Evolutionary conservation across 2,797 vertebrate species (phyloP).

Genomic region (Zenarchopterus dispar): DNA sequence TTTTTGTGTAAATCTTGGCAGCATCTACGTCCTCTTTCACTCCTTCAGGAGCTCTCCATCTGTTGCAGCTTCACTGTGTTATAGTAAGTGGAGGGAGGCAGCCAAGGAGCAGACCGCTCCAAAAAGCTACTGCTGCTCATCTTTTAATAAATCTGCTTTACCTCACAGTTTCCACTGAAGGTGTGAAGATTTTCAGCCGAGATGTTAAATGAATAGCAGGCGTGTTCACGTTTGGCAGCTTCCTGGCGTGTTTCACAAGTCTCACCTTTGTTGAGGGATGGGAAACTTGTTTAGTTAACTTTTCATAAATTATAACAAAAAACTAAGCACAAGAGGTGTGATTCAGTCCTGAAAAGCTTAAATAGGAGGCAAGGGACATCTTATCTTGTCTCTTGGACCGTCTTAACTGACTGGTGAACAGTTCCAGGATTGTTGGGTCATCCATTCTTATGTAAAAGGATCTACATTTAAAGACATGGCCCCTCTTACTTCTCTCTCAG

Average conservation of each 20-base stretch:
- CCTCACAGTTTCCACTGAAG: conserved; percentile 22
- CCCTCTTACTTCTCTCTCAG: too few relatives aligned
- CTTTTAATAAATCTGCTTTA: conserved; percentile 9
- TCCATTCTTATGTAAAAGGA: too few relatives aligned
- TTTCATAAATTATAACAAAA: too few relatives aligned
- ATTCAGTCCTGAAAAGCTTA: too few relatives aligned
- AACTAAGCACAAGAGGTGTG: too few relatives aligned
- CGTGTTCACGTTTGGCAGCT: neutral
- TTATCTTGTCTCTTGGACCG: too few relatives aligned
- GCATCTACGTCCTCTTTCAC: conserved; percentile 14
- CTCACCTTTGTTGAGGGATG: too few relatives aligned
- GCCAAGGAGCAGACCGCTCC: conserved; percentile 31
- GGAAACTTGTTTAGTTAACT: too few relatives aligned
- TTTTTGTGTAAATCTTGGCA: conserved; percentile 5
- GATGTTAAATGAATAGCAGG: conserved; percentile 9
- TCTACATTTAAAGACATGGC: too few relatives aligned
- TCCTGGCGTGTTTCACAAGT: neutral
- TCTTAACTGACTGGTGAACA: too few relatives aligned
- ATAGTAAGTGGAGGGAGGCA: conserved; percentile 31
- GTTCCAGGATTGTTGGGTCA: too few relatives aligned
- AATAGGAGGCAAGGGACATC: too few relatives aligned
- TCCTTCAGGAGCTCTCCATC: conserved; percentile 39
- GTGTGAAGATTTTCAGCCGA: conserved; percentile 17
- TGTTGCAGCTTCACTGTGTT: conserved; percentile 40
- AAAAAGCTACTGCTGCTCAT: conserved; percentile 22